phyloP scores from a whole-genome alignment of 1,140 invertebrate genomes.

The Aradophagus sp. region DNA sequence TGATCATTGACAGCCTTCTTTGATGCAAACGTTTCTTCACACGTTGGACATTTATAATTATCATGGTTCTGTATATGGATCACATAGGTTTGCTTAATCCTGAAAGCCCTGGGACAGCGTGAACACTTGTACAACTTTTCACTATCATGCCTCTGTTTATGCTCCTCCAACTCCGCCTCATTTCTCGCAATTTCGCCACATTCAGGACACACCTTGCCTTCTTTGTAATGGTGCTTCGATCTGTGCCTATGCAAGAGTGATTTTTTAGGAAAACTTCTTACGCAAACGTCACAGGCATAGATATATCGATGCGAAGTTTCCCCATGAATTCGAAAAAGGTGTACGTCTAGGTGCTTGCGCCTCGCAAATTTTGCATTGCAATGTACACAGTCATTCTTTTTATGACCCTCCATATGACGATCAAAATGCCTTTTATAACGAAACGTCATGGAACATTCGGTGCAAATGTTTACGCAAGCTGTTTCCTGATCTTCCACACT shows the following conservation, averaged over 20 bases:
- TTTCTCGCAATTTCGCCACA: conserved; percentile 64
- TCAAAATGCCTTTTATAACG: conserved; percentile 67
- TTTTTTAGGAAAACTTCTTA: conserved; percentile 66
- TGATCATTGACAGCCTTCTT: conserved; percentile 63
- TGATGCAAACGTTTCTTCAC: conserved; percentile 65
- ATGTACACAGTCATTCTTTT: conserved; percentile 68
- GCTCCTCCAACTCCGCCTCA: conserved; percentile 62
- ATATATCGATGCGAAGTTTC: conserved; percentile 63
- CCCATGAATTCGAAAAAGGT: conserved; percentile 65
- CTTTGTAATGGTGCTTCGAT: conserved; percentile 63
- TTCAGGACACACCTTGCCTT: conserved; percentile 65
- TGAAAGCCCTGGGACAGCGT: conserved; percentile 65
- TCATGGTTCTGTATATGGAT: conserved; percentile 69
- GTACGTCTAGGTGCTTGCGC: conserved; percentile 66
- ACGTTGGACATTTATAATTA: conserved; percentile 67
- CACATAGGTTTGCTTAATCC: conserved; percentile 67
- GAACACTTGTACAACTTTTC: conserved; percentile 66
- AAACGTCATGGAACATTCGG: conserved; percentile 66
- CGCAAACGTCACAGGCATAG: conserved; percentile 60
- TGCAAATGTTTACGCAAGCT: conserved; percentile 53
- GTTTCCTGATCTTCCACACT: conserved; percentile 15
- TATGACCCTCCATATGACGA: conserved; percentile 69
- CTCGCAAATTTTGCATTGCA: conserved; percentile 68
- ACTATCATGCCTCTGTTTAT: conserved; percentile 60
- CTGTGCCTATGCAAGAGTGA: conserved; percentile 64